Base-by-base conservation (phyloP, 2,888 invertebrate genomes). In the Drosophila neutralis region DNA sequence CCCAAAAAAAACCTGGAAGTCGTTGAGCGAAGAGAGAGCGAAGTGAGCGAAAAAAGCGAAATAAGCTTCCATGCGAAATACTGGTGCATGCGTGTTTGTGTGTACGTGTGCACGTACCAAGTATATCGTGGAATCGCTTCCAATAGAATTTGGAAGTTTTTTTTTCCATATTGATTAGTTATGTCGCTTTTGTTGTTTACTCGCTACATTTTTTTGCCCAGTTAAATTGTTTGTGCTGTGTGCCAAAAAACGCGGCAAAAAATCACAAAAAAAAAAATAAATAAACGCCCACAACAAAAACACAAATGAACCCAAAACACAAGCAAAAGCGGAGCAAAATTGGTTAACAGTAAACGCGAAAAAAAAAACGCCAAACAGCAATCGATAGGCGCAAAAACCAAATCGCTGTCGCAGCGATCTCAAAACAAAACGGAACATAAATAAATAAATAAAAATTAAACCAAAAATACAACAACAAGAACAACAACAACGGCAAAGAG, bases 81-180 rank as follows among this genome's bases (percentile, higher is more conserved):
- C 74, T 80, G 77, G 80, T 83, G 80, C 83, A 80, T 81, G 80
- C 82, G 80, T 80, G 66, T 68, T 67, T 61, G 73, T 73, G 63
- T 72, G 71, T 70, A 69, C 67, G 66, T 64, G 62, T 74, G 82
- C 67, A 72, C 69, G 61, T 67, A 66, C 62, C 35, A 59, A 64
- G 66, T 81, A 64, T 69, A 70, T 81, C 77, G 72, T 78, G 81
- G 76, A 83, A 80, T 56, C 45, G 58, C 71, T 85, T 86, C 87
- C 87, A 81, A 75, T 71, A 75, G 69, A 81, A 78, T 82, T 82
- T 90, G 89, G 91, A 90, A 91, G 87, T 89, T 91, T 67, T 91
- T 91, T 91, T 91, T 91, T 91, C 92, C 92, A 91, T 91, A 91
- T 91, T 91, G 91, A 91, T 91, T 91, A 92, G 92, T 92, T 91